These are phyloP conservation scores for Alsophila aescularia DNA, from an alignment of 2,888 invertebrate species.

Conservation along the genomic window DNA sequence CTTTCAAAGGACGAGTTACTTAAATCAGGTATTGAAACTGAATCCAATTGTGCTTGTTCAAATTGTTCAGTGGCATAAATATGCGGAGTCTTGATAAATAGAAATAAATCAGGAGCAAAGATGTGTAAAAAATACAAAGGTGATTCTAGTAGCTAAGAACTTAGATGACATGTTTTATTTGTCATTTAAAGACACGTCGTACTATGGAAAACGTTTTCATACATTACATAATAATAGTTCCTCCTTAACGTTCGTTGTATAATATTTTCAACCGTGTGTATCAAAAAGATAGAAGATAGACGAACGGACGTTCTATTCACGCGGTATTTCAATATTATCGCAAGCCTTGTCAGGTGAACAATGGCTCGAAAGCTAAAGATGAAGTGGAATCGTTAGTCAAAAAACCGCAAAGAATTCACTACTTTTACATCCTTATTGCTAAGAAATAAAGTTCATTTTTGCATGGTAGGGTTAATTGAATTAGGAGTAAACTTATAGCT, in stretches of 20 bases:
- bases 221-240: too few species aligned
- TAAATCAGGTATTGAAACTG: neutral
- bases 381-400: slow-evolving; percentile 68
- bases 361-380: slow-evolving; percentile 63
- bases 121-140: too few species aligned
- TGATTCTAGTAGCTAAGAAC: too few species aligned
- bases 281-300: slow-evolving; percentile 60
- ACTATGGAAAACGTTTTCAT: too few species aligned
- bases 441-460: slow-evolving; percentile 37
- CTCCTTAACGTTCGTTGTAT: neutral
- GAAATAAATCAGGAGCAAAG: too few species aligned
- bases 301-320: slow-evolving; percentile 65
- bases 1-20: slow-evolving; percentile 9
- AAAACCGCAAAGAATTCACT: slow-evolving; percentile 42
- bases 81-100: neutral
- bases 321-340: slow-evolving; percentile 77
- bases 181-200: too few species aligned
- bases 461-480: slow-evolving; percentile 25
- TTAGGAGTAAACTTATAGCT: slow-evolving; percentile 13
- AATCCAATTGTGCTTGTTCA: neutral
- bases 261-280: slow-evolving; percentile 43
- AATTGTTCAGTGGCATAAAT: neutral
- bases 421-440: slow-evolving; percentile 34
- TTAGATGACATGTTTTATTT: too few species aligned
- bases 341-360: slow-evolving; percentile 75